Evolutionary conservation across 2,888 invertebrate genomes (phyloP).

Genomic region (Diplolepis rosae): DNA sequence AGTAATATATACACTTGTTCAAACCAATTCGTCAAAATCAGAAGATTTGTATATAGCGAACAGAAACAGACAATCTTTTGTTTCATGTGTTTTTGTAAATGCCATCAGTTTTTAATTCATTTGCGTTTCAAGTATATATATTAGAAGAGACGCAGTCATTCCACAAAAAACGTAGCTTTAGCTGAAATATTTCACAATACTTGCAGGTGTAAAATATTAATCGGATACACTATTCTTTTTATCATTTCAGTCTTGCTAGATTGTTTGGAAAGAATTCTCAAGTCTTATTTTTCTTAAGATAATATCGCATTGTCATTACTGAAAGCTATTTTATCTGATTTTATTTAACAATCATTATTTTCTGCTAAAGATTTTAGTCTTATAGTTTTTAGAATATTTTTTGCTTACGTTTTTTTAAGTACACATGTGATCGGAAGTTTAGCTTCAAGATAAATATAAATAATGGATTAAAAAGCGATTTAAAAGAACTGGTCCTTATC

Average conservation of each 20-base stretch:
- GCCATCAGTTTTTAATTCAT: not conserved
- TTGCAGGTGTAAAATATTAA: conserved; percentile 2
- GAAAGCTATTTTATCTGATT: not conserved
- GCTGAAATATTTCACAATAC: not conserved
- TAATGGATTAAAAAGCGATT: not conserved
- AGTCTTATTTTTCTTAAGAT: not conserved
- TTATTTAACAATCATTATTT: not conserved
- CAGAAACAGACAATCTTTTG: conserved; percentile 43
- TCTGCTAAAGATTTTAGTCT: not conserved
- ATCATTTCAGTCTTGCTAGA: not conserved
- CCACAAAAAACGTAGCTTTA: not conserved
- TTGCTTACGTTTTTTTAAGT: not conserved
- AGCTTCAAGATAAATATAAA: not conserved
- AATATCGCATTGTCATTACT: too few species aligned
- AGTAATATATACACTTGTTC: conserved; percentile 8
- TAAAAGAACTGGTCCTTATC: not conserved
- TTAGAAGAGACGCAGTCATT: conserved; percentile 4
- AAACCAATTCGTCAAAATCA: conserved; percentile 40
- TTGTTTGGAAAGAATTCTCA: not conserved
- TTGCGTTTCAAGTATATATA: not conserved
- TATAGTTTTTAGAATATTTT: not conserved
- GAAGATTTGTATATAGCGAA: conserved; percentile 55
- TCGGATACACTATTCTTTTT: not conserved
- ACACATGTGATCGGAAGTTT: not conserved
- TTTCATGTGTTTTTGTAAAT: conserved; percentile 32